Evolutionary conservation across 1,140 invertebrate species (phyloP).

Genomic region (Rhysida immarginata): DNA sequence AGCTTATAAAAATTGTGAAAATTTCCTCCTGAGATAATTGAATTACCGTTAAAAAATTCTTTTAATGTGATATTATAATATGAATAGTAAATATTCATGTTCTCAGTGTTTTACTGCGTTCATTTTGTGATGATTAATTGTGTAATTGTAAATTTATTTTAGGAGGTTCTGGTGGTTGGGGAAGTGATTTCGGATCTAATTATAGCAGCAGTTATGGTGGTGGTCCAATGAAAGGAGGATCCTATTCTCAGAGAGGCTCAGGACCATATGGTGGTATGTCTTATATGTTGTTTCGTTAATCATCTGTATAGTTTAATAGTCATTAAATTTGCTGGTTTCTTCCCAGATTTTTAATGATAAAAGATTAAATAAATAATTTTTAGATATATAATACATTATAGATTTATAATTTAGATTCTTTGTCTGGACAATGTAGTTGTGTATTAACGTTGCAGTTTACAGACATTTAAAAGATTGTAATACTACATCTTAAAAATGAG

Average conservation of each 20-base stretch:
- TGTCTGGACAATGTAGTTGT: too few relatives aligned
- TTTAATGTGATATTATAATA: background rate
- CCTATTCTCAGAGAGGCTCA: background rate
- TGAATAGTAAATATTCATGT: background rate
- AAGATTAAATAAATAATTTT: too few relatives aligned
- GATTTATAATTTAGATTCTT: too few relatives aligned
- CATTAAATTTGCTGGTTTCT: too few relatives aligned
- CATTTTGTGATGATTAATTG: too few relatives aligned
- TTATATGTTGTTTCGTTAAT: too few relatives aligned
- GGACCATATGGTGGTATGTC: background rate
- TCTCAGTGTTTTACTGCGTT: background rate
- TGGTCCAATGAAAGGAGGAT: background rate
- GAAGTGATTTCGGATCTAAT: conserved; percentile 1
- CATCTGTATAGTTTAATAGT: background rate
- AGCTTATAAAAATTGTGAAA: background rate
- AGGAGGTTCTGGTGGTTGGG: background rate
- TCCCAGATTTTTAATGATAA: too few relatives aligned
- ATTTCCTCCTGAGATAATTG: background rate
- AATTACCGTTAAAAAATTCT: background rate
- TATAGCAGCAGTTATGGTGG: background rate
- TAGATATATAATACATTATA: too few relatives aligned
- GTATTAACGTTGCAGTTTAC: too few relatives aligned
- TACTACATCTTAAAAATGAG: too few relatives aligned
- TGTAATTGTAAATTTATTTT: too few relatives aligned
- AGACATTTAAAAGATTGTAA: too few relatives aligned